These are phyloP conservation scores for Erynnis tages DNA, from an alignment of 2,888 invertebrate species.

Conservation along the genomic window DNA sequence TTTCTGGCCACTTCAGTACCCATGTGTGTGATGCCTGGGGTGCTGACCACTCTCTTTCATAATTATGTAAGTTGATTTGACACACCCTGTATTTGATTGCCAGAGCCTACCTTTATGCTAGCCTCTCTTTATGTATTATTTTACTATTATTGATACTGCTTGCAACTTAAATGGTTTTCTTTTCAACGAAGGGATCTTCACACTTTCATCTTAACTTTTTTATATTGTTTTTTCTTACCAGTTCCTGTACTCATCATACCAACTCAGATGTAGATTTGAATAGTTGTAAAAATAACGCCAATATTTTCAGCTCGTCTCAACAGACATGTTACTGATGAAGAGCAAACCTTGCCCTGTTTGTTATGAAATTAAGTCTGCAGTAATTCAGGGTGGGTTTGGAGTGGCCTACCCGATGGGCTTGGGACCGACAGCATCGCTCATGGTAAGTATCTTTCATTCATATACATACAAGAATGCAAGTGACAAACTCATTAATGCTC, in stretches of 20 bases:
- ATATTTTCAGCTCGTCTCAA: constrained; percentile 77
- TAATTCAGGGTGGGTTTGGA: constrained; percentile 77
- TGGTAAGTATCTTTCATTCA: constrained; percentile 67
- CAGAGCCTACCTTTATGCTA: no score
- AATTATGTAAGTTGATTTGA: constrained; percentile 69
- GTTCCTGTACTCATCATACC: no score
- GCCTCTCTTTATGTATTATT: no score
- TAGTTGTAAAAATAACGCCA: background rate
- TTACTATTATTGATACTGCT: no score
- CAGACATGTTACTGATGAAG: constrained; percentile 79
- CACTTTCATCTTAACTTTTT: no score
- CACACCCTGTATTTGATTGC: no score
- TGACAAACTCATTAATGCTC: no score
- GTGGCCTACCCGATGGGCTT: constrained; percentile 82
- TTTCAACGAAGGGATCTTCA: no score
- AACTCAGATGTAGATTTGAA: no score
- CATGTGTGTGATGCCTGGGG: constrained; percentile 81
- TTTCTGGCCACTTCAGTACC: constrained; percentile 83
- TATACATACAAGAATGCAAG: background rate
- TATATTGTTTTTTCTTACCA: no score
- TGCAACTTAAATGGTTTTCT: no score
- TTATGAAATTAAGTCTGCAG: constrained; percentile 81
- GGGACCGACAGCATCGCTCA: constrained; percentile 81
- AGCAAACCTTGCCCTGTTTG: constrained; percentile 83
- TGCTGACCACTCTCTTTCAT: constrained; percentile 79